phyloP scores from a whole-genome alignment of 1,140 invertebrate species.

The Watersipora subatra region DNA sequence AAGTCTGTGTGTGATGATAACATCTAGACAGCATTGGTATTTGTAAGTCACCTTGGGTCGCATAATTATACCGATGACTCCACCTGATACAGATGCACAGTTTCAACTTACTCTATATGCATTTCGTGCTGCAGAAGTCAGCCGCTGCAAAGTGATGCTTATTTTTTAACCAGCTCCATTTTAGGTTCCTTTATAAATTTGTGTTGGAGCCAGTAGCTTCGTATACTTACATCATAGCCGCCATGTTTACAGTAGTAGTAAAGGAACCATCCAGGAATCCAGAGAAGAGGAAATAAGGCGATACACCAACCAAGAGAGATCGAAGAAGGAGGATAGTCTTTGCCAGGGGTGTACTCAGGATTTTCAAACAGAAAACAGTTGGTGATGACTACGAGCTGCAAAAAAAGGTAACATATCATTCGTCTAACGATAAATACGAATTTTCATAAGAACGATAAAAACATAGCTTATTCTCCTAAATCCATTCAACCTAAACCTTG shows the following conservation, averaged over 20 bases:
- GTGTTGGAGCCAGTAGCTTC: no score
- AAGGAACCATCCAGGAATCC: conserved; percentile 48
- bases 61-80: no score
- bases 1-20: no score
- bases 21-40: no score
- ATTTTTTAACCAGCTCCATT: no score
- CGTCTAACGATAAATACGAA: background rate
- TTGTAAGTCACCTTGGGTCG: no score
- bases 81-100: no score
- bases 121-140: no score
- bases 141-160: no score
- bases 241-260: conserved; percentile 28
- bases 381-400: conserved; percentile 62
- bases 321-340: conserved; percentile 62
- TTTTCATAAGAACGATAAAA: background rate
- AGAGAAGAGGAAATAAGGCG: conserved; percentile 47
- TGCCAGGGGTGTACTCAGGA: conserved; percentile 28
- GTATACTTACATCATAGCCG: conserved; percentile 21
- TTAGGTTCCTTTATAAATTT: no score
- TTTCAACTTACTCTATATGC: no score
- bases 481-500: background rate
- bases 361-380: conserved; percentile 62
- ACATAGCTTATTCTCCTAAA: background rate
- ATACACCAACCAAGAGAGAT: conserved; percentile 63
- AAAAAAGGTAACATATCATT: conserved; percentile 9